Percentiles rank a stretch among this genome's conserved stretches.
Conservation (phyloP, 2,113 vertebrate genomes). For the Dicentrarchus labrax region DNA sequence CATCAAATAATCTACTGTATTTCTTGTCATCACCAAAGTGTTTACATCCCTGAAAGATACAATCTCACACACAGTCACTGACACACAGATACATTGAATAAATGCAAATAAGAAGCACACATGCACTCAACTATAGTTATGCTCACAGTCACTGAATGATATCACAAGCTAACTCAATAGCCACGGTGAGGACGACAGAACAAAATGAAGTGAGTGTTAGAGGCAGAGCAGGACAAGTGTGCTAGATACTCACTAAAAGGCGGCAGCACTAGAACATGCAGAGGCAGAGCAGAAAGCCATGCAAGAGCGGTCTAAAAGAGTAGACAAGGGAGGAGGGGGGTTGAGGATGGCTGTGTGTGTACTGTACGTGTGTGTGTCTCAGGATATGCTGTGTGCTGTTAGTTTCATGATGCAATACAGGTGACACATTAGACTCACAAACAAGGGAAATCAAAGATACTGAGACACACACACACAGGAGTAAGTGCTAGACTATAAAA, state of each 20-base stretch:
- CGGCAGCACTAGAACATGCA: slow-evolving; percentile 64
- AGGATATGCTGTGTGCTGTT: slow-evolving; percentile 70
- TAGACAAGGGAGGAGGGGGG: slow-evolving; percentile 43
- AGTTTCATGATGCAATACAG: slow-evolving; percentile 53
- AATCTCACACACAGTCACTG: neutral
- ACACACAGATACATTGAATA: neutral
- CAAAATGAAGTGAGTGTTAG: slow-evolving; percentile 5
- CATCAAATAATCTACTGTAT: neutral
- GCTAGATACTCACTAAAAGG: slow-evolving; percentile 50
- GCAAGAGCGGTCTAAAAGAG: slow-evolving; percentile 61
- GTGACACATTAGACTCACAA: slow-evolving; percentile 47
- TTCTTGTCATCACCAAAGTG: neutral
- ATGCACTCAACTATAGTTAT: slow-evolving; percentile 35
- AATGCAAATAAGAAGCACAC: slow-evolving; percentile 36
- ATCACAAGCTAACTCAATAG: slow-evolving; percentile 36
- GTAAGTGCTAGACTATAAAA: slow-evolving; percentile 31
- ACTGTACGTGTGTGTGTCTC: slow-evolving; percentile 75
- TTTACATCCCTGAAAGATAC: slow-evolving; percentile 43
- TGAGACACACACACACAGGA: slow-evolving; percentile 77
- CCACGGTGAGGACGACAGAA: slow-evolving; percentile 15
- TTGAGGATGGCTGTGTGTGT: slow-evolving; percentile 65
- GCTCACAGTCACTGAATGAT: slow-evolving; percentile 6
- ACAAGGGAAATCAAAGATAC: slow-evolving; percentile 52
- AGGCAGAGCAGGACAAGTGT: slow-evolving; percentile 33
- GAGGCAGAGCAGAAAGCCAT: slow-evolving; percentile 57